A percentile compares a stretch with the other conserved stretches of the same genome.
Conservation (phyloP, 35 echinoderm and acorn worm species). For the Chiridota heheva region DNA sequence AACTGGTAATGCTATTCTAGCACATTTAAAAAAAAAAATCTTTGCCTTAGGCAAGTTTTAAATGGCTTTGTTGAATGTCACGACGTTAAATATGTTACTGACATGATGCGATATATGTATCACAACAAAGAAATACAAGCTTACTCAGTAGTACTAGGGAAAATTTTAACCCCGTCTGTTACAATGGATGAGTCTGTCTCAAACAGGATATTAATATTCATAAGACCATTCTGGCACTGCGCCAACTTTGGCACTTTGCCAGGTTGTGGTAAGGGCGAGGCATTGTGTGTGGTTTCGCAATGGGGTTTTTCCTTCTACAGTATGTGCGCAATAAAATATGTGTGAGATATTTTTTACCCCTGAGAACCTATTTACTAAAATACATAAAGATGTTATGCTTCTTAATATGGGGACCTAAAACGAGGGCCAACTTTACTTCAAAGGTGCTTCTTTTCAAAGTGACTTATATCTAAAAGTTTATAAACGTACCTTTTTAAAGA, state of each 20-base stretch:
- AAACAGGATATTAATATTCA: conserved; percentile 26
- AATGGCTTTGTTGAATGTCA: background rate
- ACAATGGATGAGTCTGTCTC: conserved; percentile 34
- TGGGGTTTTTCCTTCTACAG: background rate
- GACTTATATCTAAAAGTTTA: too few species aligned
- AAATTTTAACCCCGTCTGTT: conserved; percentile 15
- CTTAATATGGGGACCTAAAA: too few species aligned
- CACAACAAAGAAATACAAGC: background rate
- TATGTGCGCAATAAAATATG: background rate
- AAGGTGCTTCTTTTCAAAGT: too few species aligned
- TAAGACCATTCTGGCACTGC: background rate
- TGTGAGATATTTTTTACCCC: background rate
- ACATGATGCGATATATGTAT: background rate
- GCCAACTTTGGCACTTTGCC: conserved; percentile 37
- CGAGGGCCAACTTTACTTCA: too few species aligned
- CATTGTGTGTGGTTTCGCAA: background rate
- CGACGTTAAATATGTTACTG: background rate
- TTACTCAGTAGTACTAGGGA: background rate
- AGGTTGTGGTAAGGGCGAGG: conserved; percentile 33
- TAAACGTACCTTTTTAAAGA: too few species aligned
- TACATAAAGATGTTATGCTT: too few species aligned
- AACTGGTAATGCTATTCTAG: background rate
- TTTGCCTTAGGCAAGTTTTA: background rate
- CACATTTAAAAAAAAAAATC: background rate
- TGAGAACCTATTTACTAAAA: too few species aligned